These are phyloP conservation scores for Saimiri boliviensis DNA, from an alignment of 2,113 vertebrate species.

Conservation along the genomic window DNA sequence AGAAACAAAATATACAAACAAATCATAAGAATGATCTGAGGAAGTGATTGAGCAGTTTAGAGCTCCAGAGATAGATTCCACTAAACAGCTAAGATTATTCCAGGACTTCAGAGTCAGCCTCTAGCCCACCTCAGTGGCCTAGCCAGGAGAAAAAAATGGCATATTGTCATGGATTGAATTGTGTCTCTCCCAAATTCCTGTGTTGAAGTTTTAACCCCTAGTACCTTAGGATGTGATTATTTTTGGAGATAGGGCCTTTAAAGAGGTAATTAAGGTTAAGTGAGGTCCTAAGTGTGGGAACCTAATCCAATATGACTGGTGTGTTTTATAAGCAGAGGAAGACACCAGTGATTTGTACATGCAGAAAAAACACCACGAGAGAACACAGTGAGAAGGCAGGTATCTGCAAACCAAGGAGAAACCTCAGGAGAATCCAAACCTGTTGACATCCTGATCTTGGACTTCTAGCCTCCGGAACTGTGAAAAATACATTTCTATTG, in stretches of 20 bases:
- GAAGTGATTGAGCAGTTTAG: neutral
- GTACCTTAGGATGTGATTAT: neutral
- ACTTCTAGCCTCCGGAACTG: neutral
- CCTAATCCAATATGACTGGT: neutral
- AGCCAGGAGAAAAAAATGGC: neutral
- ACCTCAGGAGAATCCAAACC: neutral
- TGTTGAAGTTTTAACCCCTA: neutral
- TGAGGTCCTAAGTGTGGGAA: neutral
- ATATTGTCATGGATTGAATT: neutral
- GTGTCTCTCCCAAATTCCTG: neutral
- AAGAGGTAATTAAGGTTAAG: neutral
- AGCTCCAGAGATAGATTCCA: neutral
- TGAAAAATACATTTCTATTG: neutral
- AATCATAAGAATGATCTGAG: neutral
- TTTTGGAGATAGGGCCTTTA: neutral
- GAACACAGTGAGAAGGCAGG: neutral
- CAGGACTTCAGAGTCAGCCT: neutral
- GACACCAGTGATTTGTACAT: too few species aligned
- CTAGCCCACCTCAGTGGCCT: neutral
- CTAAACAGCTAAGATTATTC: neutral
- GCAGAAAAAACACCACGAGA: neutral
- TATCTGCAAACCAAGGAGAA: neutral
- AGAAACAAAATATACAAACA: neutral
- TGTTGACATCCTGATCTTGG: neutral
- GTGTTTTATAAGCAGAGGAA: neutral